Conservation (phyloP, 2,113 vertebrate species). For the Patagioenas fasciata region DNA sequence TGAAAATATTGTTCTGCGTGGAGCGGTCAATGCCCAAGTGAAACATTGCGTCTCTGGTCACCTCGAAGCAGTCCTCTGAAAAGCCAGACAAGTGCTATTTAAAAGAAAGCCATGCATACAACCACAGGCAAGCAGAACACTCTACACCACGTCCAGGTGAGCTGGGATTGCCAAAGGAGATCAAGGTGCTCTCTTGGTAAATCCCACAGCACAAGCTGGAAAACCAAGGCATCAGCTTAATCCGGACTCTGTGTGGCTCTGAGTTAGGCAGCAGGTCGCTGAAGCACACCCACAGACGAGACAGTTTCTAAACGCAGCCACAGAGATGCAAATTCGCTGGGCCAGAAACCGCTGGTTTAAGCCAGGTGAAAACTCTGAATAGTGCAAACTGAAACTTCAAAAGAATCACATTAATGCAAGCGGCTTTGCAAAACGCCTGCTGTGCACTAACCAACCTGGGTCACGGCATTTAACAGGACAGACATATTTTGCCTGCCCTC, state of each 20-base stretch:
- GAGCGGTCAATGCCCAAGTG: slow-evolving; percentile 85
- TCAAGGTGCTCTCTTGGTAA: neutral
- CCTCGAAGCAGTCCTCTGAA: slow-evolving; percentile 89
- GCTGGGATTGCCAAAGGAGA: neutral
- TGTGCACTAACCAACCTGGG: neutral
- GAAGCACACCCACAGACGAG: neutral
- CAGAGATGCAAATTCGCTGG: neutral
- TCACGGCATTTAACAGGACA: neutral
- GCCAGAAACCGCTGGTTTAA: neutral
- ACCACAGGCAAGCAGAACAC: neutral
- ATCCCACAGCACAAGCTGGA: neutral
- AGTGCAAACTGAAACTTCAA: neutral
- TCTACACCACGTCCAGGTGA: neutral
- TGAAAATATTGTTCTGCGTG: slow-evolving; percentile 86
- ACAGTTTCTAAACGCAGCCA: neutral
- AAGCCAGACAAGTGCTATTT: slow-evolving; percentile 41
- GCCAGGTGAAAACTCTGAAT: neutral
- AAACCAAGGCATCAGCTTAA: neutral
- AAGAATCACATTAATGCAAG: neutral
- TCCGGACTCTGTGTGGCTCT: neutral
- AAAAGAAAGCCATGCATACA: neutral
- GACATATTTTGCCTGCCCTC: neutral
- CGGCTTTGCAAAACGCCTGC: neutral
- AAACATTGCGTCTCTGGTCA: slow-evolving; percentile 89
- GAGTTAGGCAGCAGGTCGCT: neutral